phyloP scores from a whole-genome alignment of 2,888 invertebrate species.

The Oasisia sp. region DNA sequence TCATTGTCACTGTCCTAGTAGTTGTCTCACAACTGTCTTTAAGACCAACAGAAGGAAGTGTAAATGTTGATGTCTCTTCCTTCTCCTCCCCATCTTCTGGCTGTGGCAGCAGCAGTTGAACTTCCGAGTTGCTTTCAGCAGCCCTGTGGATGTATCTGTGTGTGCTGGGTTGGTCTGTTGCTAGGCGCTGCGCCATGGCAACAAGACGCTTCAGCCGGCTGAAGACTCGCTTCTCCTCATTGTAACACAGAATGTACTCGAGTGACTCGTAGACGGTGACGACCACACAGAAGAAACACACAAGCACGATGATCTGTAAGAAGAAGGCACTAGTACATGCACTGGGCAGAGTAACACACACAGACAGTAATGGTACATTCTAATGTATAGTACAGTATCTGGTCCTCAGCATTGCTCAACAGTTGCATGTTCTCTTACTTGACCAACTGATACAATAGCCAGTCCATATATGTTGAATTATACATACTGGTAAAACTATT shows the following conservation, averaged over 20 bases:
- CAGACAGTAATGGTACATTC: no score
- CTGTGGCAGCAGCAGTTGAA: not conserved
- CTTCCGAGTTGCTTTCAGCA: not conserved
- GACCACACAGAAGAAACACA: constrained; percentile 51
- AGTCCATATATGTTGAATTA: no score
- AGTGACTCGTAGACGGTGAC: constrained; percentile 59
- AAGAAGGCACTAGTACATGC: not conserved
- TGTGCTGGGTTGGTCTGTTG: not conserved
- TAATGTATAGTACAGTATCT: no score
- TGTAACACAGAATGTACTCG: constrained; percentile 59
- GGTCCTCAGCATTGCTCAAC: no score
- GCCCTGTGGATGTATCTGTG: not conserved
- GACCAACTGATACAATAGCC: no score
- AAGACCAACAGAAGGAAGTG: not conserved
- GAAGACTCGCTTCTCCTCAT: constrained; percentile 52
- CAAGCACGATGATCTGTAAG: constrained; percentile 53
- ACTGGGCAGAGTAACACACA: not conserved
- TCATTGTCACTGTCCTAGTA: not conserved
- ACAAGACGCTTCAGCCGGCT: not conserved
- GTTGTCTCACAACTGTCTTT: constrained; percentile 8
- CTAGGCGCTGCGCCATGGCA: not conserved
- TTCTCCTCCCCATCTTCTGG: not conserved
- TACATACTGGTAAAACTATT: no score
- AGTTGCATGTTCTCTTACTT: no score
- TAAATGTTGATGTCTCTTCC: not conserved